Base-by-base conservation (phyloP, 2,888 invertebrate species). In the Patella pellucida region DNA sequence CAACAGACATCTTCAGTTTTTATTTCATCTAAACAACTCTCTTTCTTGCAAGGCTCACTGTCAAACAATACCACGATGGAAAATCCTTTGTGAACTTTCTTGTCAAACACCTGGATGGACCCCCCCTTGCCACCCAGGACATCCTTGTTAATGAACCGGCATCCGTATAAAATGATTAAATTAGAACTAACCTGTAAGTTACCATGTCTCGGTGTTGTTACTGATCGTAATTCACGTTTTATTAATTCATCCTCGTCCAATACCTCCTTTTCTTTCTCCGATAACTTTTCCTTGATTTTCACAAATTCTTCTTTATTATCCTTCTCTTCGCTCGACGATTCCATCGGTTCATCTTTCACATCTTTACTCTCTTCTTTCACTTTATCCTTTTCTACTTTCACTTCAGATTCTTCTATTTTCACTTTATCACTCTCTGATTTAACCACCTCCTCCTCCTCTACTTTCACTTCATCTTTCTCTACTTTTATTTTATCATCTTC, bases 391-490 rank as follows among this genome's bases (percentile, higher is more conserved):
- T 71, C 54, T 15, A 52, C 51, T 68, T 74, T 52, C 19, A 14
- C 52, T 69, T 70, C 56, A 15, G 67, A 75, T 51, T 80, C 71
- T 52, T 78, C 75, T n/a, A 76, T 70, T 15, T 73, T 52, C 52
- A 69, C 71, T 15, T 72, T 75, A 31, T 74, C 73, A 56, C 77
- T 71, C 19, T 76, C 69, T 73, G 76, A 72, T 7, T 69, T 76
- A 27, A 52, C 79, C 69, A 78, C 74, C 41, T 74, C 75, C 68
- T 68, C 73, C 51, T 67, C 72, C 14, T 67, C 75, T n/a, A 81
- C 74, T 11, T 70, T 72, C 11, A 71, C 69, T n/a, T 70, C 70
- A 12, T 76, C 76, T 14, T 75, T 71, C 52, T 71, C 54, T 15
- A 31, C 51, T 68, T 74, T 52, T 23, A 14, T 68, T 69, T 70